phyloP scores from a whole-genome alignment of 1,140 invertebrate genomes.

The Rhynchophorus ferrugineus region DNA sequence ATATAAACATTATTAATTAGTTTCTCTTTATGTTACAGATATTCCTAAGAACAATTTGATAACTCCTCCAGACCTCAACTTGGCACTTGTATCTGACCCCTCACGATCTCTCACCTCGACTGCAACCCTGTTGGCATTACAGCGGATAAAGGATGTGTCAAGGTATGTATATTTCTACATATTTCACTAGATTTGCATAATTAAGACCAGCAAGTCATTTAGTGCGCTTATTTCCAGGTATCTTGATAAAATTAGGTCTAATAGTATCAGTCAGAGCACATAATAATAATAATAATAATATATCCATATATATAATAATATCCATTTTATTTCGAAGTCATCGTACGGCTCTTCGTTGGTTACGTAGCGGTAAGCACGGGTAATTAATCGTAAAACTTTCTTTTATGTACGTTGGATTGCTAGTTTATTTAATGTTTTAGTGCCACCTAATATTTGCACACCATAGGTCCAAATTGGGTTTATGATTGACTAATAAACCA shows the following conservation, averaged over 20 bases:
- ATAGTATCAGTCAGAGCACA: neutral
- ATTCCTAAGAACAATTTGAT: conserved; percentile 32
- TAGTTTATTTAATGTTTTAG: too few species aligned
- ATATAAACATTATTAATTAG: too few species aligned
- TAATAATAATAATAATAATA: neutral
- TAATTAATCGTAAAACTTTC: too few species aligned
- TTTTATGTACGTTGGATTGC: too few species aligned
- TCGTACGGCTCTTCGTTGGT: too few species aligned
- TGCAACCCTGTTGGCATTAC: conserved; percentile 45
- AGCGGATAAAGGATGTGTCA: conserved; percentile 50
- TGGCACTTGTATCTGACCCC: conserved; percentile 32
- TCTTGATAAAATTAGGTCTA: neutral
- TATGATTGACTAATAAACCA: too few species aligned
- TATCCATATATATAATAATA: too few species aligned
- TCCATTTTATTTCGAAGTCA: too few species aligned
- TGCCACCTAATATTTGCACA: too few species aligned
- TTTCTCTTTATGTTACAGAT: conserved; percentile 28
- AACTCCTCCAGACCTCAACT: conserved; percentile 25
- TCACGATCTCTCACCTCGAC: conserved; percentile 44
- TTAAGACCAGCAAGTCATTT: too few species aligned
- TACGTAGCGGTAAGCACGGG: too few species aligned
- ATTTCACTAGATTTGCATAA: neutral
- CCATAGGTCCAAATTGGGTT: too few species aligned
- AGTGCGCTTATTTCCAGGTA: neutral
- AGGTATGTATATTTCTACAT: conserved; percentile 41